Percentiles rank a stretch among this genome's conserved stretches.
These are phyloP conservation scores for Lineus longissimus DNA, from an alignment of 1,140 invertebrate species.

Conservation along the genomic window DNA sequence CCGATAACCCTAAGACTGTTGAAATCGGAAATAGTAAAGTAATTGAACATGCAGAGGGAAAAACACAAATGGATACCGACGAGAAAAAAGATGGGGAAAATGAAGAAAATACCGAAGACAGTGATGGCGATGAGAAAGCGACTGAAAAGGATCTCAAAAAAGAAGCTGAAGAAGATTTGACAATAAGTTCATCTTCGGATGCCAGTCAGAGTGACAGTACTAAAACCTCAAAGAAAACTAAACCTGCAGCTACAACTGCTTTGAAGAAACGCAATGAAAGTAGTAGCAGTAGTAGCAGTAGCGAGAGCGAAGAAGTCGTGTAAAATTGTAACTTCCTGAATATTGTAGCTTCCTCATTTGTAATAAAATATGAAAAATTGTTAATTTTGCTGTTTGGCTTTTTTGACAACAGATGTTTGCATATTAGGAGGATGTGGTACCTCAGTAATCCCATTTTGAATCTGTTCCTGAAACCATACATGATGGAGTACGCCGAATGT, in stretches of 20 bases:
- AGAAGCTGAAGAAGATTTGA: constrained; percentile 1
- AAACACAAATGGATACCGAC: not conserved
- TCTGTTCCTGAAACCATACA: no score
- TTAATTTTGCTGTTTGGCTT: not conserved
- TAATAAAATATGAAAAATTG: not conserved
- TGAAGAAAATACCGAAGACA: not conserved
- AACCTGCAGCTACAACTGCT: not conserved
- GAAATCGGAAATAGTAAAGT: not conserved
- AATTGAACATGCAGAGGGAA: not conserved
- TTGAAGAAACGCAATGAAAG: not conserved
- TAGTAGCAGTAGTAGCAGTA: constrained; percentile 3
- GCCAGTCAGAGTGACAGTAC: not conserved
- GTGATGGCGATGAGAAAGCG: not conserved
- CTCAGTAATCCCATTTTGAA: no score
- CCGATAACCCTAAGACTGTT: not conserved
- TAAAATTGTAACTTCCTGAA: no score
- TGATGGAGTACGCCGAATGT: no score
- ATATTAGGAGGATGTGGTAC: no score
- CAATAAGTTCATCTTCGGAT: not conserved
- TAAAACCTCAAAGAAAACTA: not conserved
- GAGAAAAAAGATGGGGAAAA: not conserved
- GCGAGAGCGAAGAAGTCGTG: not conserved
- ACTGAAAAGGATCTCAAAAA: not conserved
- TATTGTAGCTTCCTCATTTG: not conserved
- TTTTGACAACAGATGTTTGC: no score